Evolutionary conservation across 2,797 vertebrate genomes (phyloP), one percentile per base, ranked within the genome.

Genomic region (Distichodus sexfasciatus): DNA sequence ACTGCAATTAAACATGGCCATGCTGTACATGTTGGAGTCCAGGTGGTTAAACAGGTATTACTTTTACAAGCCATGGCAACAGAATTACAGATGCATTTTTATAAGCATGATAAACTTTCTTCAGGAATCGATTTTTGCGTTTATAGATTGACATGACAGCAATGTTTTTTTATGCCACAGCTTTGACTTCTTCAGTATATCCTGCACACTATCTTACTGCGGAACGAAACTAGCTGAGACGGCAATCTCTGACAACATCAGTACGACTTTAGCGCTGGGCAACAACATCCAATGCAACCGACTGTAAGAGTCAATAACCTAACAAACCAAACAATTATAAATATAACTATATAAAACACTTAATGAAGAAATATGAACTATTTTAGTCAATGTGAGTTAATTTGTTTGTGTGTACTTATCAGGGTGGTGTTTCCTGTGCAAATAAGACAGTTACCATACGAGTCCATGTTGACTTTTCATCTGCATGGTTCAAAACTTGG

Each of bases 341-440:
- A 54, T 36, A 35, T 12, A 41, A 0, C 3, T 6, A 44, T 28
- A 36, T 23, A 4, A 23, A 12, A 26, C 26, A 21, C 2, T 17
- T 21, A 24, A 47, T 19, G 35, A n/a, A n/a, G n/a, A n/a, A n/a
- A n/a, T n/a, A n/a, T n/a, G n/a, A n/a, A n/a, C n/a, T n/a, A n/a
- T n/a, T n/a, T n/a, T n/a, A n/a, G n/a, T n/a, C n/a, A n/a, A n/a
- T n/a, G n/a, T n/a, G n/a, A n/a, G n/a, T n/a, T 60, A 8, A 51
- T 33, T 44, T 46, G 12, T 51, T 1, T 57, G 3, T 60, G 11
- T 74, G 4, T 29, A 28, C 57, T 31, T 4, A 68, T 67, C 53
- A 92, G 90, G 81, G 84, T 90, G 82, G 83, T 83, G 50, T 91
- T 92, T 29, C 86, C 89, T 3, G 67, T 89, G 36, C 80, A 24